A percentile compares a stretch with the other conserved stretches of the same genome.
These are phyloP conservation scores for Sussaba pulchella DNA, from an alignment of 2,888 invertebrate genomes.

Conservation along the genomic window DNA sequence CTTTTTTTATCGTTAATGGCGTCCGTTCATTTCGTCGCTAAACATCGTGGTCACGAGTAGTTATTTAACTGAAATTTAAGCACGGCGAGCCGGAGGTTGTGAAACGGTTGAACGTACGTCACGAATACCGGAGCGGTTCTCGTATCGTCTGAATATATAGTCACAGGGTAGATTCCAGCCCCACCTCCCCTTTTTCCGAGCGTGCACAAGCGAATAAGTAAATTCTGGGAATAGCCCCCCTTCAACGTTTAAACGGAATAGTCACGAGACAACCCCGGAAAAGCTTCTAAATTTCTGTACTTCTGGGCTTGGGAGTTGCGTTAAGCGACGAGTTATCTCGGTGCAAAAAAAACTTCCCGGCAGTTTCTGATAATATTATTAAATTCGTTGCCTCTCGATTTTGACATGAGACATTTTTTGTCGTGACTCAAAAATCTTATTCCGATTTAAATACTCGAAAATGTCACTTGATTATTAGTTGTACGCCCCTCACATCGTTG, in stretches of 20 bases:
- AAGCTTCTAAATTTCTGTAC: constrained; percentile 10
- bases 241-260: constrained; percentile 22
- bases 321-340: constrained; percentile 8
- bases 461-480: no score
- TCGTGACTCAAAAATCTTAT: no score
- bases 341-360: no score
- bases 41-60: constrained; percentile 79
- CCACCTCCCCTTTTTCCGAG: constrained; percentile 17
- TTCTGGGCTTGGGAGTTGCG: constrained; percentile 1
- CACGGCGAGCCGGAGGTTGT: constrained; percentile 58
- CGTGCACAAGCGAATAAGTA: constrained; percentile 52
- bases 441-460: no score
- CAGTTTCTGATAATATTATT: no score
- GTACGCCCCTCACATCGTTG: no score
- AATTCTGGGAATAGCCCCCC: constrained; percentile 51
- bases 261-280: constrained; percentile 22
- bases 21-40: constrained; percentile 82
- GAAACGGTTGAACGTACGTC: constrained; percentile 61
- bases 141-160: constrained; percentile 28
- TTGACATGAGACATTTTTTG: no score
- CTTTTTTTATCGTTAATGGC: constrained; percentile 82
- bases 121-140: constrained; percentile 44
- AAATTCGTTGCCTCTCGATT: no score
- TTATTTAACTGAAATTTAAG: constrained; percentile 82
- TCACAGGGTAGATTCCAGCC: constrained; percentile 14